Base-by-base conservation (phyloP, 2,113 vertebrate genomes). In the Centropristis striata region DNA sequence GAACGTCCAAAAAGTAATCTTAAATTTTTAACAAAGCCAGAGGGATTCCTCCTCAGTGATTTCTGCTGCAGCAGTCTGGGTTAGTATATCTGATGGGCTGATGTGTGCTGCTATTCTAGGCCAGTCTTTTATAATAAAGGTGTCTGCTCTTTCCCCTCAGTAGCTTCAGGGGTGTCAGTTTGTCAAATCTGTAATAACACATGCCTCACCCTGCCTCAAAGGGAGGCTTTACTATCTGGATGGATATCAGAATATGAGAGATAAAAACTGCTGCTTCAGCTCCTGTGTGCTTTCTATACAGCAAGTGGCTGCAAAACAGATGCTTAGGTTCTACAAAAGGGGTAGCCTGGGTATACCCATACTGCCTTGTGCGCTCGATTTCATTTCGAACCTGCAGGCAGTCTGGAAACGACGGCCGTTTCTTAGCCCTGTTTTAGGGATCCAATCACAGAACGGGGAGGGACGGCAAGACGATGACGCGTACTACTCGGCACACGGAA, bases 151-250 rank as follows among this genome's bases (percentile, higher is more conserved):
- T 41, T 20, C 46, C 51, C 15, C 32, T 51, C 42, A 0, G 36
- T 32, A 49, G 37, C 72, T 71, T 58, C 46, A 49, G 61, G 61
- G 71, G 63, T 68, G 74, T 84, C 42, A 50, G 69, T 81, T 70
- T 74, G 75, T 85, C 67, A 73, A 61, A 65, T 18, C 32, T 77
- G 76, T 65, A 74, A 68, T 80, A 76, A 58, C 72, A 41, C n/a
- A 23, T 49, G 67, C 27, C 80, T 76, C 41, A 9, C 28, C n/a
- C n/a, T 58, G 49, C 66, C 75, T 69, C 25, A 32, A 58, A 79
- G 75, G 49, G 25, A 32, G 23, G 8, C 37, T 78, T 67, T 41
- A 20, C 44, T 54, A 28, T 80, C 47, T 54, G 58, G 53, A 65
- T 23, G 59, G 68, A 65, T 50, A 39, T 21, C 63, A 75, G 49